Evolutionary conservation across 2,113 vertebrate species (phyloP).

Genomic region (Sapayoa aenigma): DNA sequence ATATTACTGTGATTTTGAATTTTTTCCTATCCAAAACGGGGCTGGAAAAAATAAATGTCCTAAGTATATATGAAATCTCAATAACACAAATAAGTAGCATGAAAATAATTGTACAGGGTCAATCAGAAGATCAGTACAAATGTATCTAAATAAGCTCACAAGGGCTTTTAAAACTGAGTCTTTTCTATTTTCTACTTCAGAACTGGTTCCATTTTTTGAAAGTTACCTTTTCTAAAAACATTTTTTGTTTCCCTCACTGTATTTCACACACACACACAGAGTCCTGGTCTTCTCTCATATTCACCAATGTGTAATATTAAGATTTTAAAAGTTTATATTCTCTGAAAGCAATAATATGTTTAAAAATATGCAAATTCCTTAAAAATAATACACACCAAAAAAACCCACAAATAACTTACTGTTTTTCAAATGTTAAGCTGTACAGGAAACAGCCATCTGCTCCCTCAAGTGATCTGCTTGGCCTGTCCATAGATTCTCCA

Average conservation of each 20-base stretch:
- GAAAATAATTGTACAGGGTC: not conserved
- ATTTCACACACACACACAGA: not conserved
- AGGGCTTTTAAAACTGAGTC: not conserved
- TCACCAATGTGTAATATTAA: not conserved
- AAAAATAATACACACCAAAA: rapidly evolving
- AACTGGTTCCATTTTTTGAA: not conserved
- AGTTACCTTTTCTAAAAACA: not conserved
- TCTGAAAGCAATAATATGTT: not conserved
- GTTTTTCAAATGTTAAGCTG: slow-evolving; percentile 36
- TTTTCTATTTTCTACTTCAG: not conserved
- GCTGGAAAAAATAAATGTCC: not conserved
- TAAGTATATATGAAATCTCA: not conserved
- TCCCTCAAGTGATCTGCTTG: slow-evolving; percentile 74
- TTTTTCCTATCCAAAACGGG: not conserved
- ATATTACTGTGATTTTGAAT: not conserved
- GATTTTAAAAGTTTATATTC: not conserved
- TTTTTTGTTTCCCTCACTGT: not conserved
- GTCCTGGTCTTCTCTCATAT: not conserved
- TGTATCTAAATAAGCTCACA: not conserved
- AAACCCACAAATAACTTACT: not conserved
- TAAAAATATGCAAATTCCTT: not conserved
- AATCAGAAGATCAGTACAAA: not conserved
- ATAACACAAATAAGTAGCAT: not conserved
- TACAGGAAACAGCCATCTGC: slow-evolving; percentile 73
- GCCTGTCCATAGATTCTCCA: slow-evolving; percentile 40